Evolutionary conservation across 1,140 invertebrate genomes (phyloP).

Genomic region (Bombus picipes): DNA sequence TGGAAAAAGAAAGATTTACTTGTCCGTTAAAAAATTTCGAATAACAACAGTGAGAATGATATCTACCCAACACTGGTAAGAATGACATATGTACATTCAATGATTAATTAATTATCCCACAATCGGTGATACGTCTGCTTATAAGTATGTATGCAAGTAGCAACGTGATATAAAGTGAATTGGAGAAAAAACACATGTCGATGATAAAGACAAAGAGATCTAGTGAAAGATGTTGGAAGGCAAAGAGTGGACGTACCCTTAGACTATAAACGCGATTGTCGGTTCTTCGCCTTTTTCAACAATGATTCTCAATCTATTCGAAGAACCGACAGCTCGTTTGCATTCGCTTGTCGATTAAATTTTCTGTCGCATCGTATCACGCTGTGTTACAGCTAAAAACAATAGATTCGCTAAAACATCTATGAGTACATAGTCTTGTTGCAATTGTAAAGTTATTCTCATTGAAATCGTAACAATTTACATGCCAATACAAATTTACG

Average conservation of each 20-base stretch:
- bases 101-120: constrained; percentile 29
- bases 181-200: constrained; percentile 51
- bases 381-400: neutral
- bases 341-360: constrained; percentile 64
- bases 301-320: neutral
- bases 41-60: neutral
- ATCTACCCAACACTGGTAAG: neutral
- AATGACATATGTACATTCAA: constrained; percentile 12
- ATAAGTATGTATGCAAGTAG: constrained; percentile 42
- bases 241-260: constrained; percentile 74
- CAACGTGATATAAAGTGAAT: constrained; percentile 55
- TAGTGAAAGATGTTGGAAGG: constrained; percentile 73
- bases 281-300: constrained; percentile 11
- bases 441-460: neutral
- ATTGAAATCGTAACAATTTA: neutral
- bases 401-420: too few species aligned
- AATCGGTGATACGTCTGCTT: constrained; percentile 36
- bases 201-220: constrained; percentile 64
- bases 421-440: neutral
- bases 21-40: neutral
- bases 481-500: neutral
- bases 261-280: constrained; percentile 59
- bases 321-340: constrained; percentile 54
- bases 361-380: neutral
- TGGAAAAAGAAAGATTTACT: neutral